Evolutionary conservation across 2,888 invertebrate species (phyloP), one percentile per base, ranked within the genome.

Genomic region (Trypoxylon attenuatum): DNA sequence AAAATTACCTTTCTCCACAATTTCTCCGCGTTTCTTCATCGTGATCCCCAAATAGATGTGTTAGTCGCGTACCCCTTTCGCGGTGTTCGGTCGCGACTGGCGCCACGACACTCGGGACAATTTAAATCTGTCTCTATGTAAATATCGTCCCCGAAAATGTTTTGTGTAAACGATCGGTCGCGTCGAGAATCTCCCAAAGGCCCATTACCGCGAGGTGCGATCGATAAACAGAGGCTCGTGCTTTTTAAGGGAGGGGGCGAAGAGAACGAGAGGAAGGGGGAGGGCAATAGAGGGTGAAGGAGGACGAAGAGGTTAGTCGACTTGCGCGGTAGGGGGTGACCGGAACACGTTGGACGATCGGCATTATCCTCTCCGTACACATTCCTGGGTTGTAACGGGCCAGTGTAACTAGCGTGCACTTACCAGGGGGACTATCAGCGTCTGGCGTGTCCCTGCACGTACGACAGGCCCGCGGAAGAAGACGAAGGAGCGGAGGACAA

Each of bases 321-420:
- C n/a, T n/a, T n/a, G n/a, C n/a, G n/a, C n/a, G n/a, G n/a, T n/a
- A n/a, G 45, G 29, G 19, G 6, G 13, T 18, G 16, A n/a, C 39
- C 39, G 16, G 27, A 25, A 22, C 64, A 52, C 58, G 63, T 63
- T 62, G 42, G 27, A 53, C 53, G 58, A 67, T 58, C 58, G 52
- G 56, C 41, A 60, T 69, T 71, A 71, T 72, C 53, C 61, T 51
- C 65, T 50, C 59, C 54, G 61, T 46, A 67, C 59, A 63, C 67
- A 58, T 38, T 49, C 59, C 47, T 45, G 43, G 38, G 42, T 23
- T 46, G 22, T 8, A 3, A 18, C 27, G 19, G 27, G 46, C 21
- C 38, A 39, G 56, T 59, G 39, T 53, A 53, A 59, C 55, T 47
- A 55, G 54, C 55, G 55, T 43, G 51, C 57, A 43, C 53, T 45